Evolutionary conservation across 92 coral and sea anemone genomes (phyloP), one percentile per base, ranked within the genome.

Genomic region (Phenganax stokvisi): DNA sequence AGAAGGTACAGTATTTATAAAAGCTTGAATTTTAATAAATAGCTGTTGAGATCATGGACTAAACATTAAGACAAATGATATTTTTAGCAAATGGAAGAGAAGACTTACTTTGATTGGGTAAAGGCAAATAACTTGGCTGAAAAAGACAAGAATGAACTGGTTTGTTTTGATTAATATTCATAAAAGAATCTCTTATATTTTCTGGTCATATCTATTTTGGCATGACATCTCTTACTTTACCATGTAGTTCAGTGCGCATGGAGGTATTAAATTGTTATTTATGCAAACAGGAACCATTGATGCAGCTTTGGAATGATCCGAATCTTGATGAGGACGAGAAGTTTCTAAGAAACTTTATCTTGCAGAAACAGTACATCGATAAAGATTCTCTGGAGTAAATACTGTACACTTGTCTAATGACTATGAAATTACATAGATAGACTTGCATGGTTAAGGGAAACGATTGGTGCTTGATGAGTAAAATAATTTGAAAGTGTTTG

Each of bases 261-360:
- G 3, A 11, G 12, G 3, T 10, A 67, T 12, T 1, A 37, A 15
- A 29, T 1, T 20, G 54, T 71, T 3, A 29, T 30, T 29, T 37
- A 20, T 71, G 20, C 11, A 37, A 37, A 3, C 44, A 92, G 98
- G 97, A 90, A 74, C 89, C 97, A 10, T 84, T 94, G 20, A 83
- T 71, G 78, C 81, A 85, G 63, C 89, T 79, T 81, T 94, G 98
- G 98, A 90, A 71, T 54, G 88, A 94, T 75, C 98, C 98, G 20
- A 56, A 78, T 44, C 96, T 92, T 30, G 97, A 92, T 57, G 85
- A 86, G 77, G 94, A 89, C 72, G 98, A 94, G 82, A 90, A 86
- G 75, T 94, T 94, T 79, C 86, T 96, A 73, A 87, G 97, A 76
- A 92, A 96, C 71, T 96, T 88, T 70, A 92, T 96, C 71, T 88